Evolutionary conservation across 2,888 invertebrate genomes (phyloP).

Genomic region (Xestia c-nigrum): DNA sequence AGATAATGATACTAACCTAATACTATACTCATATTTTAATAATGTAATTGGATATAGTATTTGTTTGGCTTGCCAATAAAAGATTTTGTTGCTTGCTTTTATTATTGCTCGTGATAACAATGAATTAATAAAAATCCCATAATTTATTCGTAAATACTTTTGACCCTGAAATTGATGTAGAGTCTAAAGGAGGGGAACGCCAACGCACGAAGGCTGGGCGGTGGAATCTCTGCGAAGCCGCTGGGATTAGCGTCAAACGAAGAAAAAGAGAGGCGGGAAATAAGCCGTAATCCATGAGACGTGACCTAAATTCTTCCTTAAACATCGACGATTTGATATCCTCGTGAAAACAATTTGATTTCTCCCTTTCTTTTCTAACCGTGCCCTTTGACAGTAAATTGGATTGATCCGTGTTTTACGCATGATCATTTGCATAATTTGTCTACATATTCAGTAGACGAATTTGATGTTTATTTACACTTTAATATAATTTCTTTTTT

Average conservation of each 20-base stretch:
- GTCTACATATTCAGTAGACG: slow-evolving; percentile 52
- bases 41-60: slow-evolving; percentile 4
- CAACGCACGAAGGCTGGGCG: slow-evolving; percentile 73
- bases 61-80: not conserved
- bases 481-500: slow-evolving; percentile 31
- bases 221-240: slow-evolving; percentile 84
- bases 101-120: slow-evolving; percentile 29
- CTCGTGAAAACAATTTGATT: slow-evolving; percentile 88
- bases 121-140: slow-evolving; percentile 44
- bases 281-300: slow-evolving; percentile 89
- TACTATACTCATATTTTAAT: slow-evolving; percentile 25
- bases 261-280: slow-evolving; percentile 89
- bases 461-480: slow-evolving; percentile 53
- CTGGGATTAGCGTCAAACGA: slow-evolving; percentile 89
- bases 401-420: slow-evolving; percentile 78
- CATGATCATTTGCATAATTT: slow-evolving; percentile 73
- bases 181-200: slow-evolving; percentile 65
- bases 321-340: slow-evolving; percentile 89
- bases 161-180: slow-evolving; percentile 78
- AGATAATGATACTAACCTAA: not conserved
- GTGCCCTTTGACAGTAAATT: slow-evolving; percentile 78
- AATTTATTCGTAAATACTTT: slow-evolving; percentile 68
- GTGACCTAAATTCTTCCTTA: slow-evolving; percentile 89
- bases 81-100: slow-evolving; percentile 26
- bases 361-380: slow-evolving; percentile 79